Conservation (phyloP, 1,140 invertebrate genomes). For the Drosophila bocqueti region DNA sequence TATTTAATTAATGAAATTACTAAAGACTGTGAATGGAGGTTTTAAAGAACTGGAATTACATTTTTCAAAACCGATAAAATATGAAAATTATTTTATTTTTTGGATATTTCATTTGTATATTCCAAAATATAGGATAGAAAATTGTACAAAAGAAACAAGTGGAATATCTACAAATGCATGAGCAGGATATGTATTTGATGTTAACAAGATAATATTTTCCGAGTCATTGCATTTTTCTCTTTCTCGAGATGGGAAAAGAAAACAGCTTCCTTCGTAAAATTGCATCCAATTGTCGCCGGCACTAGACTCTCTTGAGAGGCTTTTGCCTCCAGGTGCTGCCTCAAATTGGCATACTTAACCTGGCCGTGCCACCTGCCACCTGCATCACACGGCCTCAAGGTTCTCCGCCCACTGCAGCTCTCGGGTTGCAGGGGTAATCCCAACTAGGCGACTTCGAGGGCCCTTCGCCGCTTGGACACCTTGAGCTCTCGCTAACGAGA, state of each 20-base stretch:
- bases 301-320: conserved; percentile 11
- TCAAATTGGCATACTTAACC: conserved; percentile 49
- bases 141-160: no score
- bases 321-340: conserved; percentile 19
- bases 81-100: no score
- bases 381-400: conserved; percentile 29
- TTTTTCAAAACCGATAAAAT: neutral
- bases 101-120: neutral
- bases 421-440: conserved; percentile 1
- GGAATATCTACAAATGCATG: no score
- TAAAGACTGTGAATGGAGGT: neutral
- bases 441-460: conserved; percentile 36
- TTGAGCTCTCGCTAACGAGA: conserved; percentile 42
- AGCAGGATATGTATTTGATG: neutral
- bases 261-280: conserved; percentile 2
- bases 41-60: neutral
- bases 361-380: conserved; percentile 42
- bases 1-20: neutral
- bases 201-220: conserved; percentile 6
- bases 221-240: conserved; percentile 10
- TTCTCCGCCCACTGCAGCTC: neutral
- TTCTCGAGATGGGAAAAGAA: conserved; percentile 2
- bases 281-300: conserved; percentile 33
- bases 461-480: conserved; percentile 7
- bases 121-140: no score